Base-by-base conservation (phyloP, 2,888 invertebrate genomes). In the Dorcus parallelipipedus region DNA sequence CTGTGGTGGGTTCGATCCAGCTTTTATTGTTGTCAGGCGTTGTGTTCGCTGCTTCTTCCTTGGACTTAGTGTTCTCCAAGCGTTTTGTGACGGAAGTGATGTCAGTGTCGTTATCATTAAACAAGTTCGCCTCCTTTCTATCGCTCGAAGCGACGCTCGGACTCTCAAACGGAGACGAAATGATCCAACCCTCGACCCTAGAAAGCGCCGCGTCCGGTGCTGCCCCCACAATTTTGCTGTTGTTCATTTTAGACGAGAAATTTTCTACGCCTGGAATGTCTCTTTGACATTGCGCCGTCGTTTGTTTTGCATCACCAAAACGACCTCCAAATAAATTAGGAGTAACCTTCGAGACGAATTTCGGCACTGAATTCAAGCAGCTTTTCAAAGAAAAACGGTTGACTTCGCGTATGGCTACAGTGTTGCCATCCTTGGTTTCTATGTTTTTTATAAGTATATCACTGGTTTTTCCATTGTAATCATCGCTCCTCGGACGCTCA, bases 111-210 rank as follows among this genome's bases (percentile, higher is more conserved):
- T 68, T 70, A 45, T 72, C 71, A 38, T 63, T 51, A 7, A 33
- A 33, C 26, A 67, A 49, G 49, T 69, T 69, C 10, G 68, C 67
- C 42, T 70, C 69, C 14, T 53, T 58, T 8, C 50, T 49, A 3
- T 49, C 54, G 20, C 42, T 41, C 10, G 52, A 33, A 9, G 42
- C 40, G 5, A 49, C 52, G 38, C 38, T 60, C 45, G 38, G 49
- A 9, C 49, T 61, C 9, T 69, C 63, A 60, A 77, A 78, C 67
- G 77, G 73, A 49, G 74, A 73, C 9, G 68, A 63, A 57, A 69
- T 73, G 26, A 77, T 73, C 78, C 78, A 78, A 43, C 73, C 70
- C 2, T 72, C 69, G 7, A 77, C 73, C 56, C 72, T 55, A 10
- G 38, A 54, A 14, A 50, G 45, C 23, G 41, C 9, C 9, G 26